These are phyloP conservation scores for Sebastes kiyomatsui DNA, from an alignment of 2,797 vertebrate genomes.

Conservation along the genomic window DNA sequence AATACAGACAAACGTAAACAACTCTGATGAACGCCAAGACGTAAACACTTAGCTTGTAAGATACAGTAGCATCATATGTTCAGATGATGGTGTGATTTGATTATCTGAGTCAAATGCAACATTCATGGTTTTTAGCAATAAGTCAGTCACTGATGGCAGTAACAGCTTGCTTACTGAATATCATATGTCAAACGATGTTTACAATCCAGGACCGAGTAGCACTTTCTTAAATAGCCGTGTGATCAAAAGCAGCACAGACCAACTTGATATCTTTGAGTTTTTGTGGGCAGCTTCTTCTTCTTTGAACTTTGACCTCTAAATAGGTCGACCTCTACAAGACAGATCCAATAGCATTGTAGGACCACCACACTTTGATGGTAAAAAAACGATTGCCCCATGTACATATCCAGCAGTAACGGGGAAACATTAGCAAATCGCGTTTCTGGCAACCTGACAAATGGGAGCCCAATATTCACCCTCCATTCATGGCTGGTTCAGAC, in stretches of 20 bases:
- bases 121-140: background rate
- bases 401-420: background rate
- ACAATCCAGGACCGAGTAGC: background rate
- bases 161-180: background rate
- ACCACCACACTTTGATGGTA: background rate
- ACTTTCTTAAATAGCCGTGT: background rate
- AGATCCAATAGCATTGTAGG: background rate
- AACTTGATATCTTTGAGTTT: background rate
- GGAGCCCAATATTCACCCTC: background rate
- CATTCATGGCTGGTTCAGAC: background rate
- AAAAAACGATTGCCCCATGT: background rate
- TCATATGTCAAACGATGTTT: background rate
- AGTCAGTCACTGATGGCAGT: background rate
- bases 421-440: background rate
- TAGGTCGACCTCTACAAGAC: background rate
- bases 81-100: background rate
- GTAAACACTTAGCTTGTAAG: background rate
- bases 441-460: background rate
- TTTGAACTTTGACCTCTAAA: background rate
- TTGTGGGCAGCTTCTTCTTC: background rate
- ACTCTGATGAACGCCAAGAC: conserved; percentile 1
- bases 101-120: background rate
- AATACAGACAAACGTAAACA: conserved; percentile 44
- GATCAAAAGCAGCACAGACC: background rate
- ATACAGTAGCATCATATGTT: background rate